Base-by-base conservation (phyloP, 2,888 invertebrate species). In the Hecatera dysodea region DNA sequence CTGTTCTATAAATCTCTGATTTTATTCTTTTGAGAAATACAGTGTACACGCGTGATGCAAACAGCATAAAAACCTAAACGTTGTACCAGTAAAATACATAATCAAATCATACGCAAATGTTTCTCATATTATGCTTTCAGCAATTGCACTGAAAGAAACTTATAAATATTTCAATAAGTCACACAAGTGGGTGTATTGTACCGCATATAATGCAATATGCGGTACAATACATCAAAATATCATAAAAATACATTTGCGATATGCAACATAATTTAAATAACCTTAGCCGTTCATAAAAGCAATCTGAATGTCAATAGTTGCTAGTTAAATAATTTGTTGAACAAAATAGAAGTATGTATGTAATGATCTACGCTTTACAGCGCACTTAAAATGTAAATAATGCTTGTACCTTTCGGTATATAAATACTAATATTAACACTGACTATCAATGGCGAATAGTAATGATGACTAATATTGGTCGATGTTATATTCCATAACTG, bases 401-500 rank as follows among this genome's bases (percentile, higher is more conserved):
- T 42, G 27, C 52, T 44, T 42, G 27, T 56, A 50, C 11, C n/a
- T 39, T n/a, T n/a, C n/a, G n/a, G 29, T 19, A 44, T 44, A 22
- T 36, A 69, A 52, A 46, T 24, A 60, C 48, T 50, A 50, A 63
- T 57, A 70, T 50, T 70, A 12, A 63, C 24, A 27, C 46, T 56
- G 39, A 33, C 42, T 57, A 39, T 59, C 71, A 60, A 77, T 53
- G 22, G 22, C n/a, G 27, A 44, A 61, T 29, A 36, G 56, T 76
- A 81, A 24, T 71, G 77, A 78, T 78, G 82, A 78, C 82, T 78
- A 53, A 59, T 61, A 78, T 81, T 65, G 72, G 53, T 8, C 9
- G 33, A 57, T 55, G 24, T 61, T n/a, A 24, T 67, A 67, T 36
- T 75, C 39, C 1, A 6, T 29, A 29, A 27, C 11, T 22, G 52